Evolutionary conservation across 92 coral and sea anemone species (phyloP), one percentile per base, ranked within the genome.

Genomic region (Heteractis magnifica): DNA sequence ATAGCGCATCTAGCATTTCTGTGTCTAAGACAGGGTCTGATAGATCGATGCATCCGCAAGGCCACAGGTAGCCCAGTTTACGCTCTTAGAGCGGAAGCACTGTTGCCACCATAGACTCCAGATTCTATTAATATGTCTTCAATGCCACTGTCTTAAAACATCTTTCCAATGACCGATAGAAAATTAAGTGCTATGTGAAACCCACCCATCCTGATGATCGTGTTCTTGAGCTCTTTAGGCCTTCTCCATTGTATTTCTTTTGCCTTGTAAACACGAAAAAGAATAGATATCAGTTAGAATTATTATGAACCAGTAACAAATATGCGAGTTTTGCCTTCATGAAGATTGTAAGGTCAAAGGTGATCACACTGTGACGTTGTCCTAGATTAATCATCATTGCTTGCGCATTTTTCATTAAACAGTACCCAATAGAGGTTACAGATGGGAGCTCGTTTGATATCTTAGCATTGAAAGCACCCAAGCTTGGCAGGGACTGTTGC

Each of bases 151-250:
- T 86, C 85, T 50, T 79, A 60, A 78, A 74, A 91, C 48, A 68
- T 89, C 90, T 91, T 92, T 53, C 90, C 94, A 56, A 91, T 85
- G 53, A 91, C 90, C 2, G 94, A 44, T 13, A 88, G 77, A 71
- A 91, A 88, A 52, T 91, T 88, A 2, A 91, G 71, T 6, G 91
- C 91, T 3, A 88, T 85, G 56, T 91, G 94, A 72, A 91, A 87
- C 1, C 94, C 94, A 14, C 94, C 94, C 89, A 88, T 81, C n/a
- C 88, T 76, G 82, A 91, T 88, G 1, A 91, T 83, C 1, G 84
- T 81, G 78, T 88, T 70, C 60, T 55, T 51, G 73, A 91, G 83
- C 76, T 89, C 92, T 11, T 65, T 79, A 56, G 90, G 83, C 20
- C 65, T 52, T 49, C 82, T 70, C 90, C 86, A 89, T 76, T 92